phyloP scores from a whole-genome alignment of 2,113 vertebrate species.

The Caloenas nicobarica region DNA sequence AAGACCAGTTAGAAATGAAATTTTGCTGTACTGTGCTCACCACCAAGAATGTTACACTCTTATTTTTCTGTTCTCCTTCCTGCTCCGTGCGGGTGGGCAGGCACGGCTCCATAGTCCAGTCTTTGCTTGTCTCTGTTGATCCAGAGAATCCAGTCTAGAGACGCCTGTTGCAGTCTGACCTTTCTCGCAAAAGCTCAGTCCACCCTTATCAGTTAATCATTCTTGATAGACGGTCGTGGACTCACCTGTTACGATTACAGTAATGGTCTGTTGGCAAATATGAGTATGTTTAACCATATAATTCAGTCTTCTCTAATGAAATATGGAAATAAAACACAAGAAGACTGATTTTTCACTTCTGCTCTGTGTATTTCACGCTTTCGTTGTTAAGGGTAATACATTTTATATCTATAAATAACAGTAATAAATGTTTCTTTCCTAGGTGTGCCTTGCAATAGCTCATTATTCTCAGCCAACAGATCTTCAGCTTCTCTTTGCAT shows the following conservation, averaged over 20 bases:
- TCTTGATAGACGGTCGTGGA: background rate
- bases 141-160: background rate
- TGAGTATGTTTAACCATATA: background rate
- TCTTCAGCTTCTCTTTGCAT: slow-evolving; percentile 96
- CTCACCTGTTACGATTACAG: background rate
- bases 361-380: background rate
- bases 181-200: background rate
- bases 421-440: slow-evolving; percentile 45
- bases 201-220: background rate
- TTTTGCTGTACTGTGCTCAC: background rate
- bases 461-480: slow-evolving; percentile 97
- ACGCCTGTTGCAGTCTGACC: background rate
- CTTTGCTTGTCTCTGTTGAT: background rate
- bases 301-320: background rate
- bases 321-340: background rate
- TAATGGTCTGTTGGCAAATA: background rate
- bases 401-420: background rate
- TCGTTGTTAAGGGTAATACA: background rate
- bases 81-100: background rate
- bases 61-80: background rate
- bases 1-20: background rate
- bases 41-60: background rate
- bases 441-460: slow-evolving; percentile 98
- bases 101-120: background rate
- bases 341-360: background rate